Evolutionary conservation across 2,797 vertebrate genomes (phyloP).

Genomic region (Falco concolor): DNA sequence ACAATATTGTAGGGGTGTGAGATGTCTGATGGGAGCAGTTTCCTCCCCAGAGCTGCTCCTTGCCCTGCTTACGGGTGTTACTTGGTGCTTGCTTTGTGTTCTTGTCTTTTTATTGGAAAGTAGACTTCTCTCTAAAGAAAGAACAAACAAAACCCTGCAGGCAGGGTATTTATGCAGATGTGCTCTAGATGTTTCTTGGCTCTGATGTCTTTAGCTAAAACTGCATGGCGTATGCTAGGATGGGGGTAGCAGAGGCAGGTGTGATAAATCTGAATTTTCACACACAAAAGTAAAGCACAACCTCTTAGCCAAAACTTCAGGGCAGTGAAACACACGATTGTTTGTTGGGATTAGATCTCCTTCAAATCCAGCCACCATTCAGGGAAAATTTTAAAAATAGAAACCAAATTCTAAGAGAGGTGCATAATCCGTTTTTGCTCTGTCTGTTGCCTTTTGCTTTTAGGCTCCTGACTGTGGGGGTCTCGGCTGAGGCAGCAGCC

Average conservation of each 20-base stretch:
- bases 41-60: neutral
- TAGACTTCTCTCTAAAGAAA: neutral
- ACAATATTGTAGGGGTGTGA: fast-evolving
- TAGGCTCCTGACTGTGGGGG: neutral
- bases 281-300: neutral
- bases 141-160: neutral
- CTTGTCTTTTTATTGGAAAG: neutral
- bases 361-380: neutral
- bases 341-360: neutral
- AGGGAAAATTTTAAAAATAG: neutral
- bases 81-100: neutral
- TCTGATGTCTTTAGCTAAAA: neutral
- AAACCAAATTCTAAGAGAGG: neutral
- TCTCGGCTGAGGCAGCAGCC: fast-evolving
- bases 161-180: neutral
- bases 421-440: neutral
- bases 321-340: neutral
- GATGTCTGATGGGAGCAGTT: neutral
- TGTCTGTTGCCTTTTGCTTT: neutral
- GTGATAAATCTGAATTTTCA: neutral
- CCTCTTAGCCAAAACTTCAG: neutral
- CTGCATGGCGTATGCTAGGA: fast-evolving
- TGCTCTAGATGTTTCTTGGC: neutral
- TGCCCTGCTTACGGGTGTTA: neutral
- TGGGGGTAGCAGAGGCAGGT: neutral